A percentile compares a stretch with the other conserved stretches of the same genome.
Evolutionary conservation across 2,113 vertebrate species (phyloP).

Genomic region (Hydropotes inermis): DNA sequence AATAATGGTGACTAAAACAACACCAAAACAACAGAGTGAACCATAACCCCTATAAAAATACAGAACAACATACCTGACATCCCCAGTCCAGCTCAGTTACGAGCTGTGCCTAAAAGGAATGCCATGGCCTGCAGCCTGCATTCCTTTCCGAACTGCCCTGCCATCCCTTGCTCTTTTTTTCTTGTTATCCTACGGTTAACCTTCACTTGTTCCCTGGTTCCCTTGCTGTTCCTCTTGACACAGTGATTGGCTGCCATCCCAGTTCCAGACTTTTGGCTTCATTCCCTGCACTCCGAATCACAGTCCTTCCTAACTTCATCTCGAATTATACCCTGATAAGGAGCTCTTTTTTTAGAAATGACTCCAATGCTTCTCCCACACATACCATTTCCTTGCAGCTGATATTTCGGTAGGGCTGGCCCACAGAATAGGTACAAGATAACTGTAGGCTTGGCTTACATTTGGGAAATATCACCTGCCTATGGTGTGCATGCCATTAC

Average conservation of each 20-base stretch:
- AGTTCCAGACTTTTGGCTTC: neutral
- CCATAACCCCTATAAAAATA: neutral
- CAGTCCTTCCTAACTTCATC: neutral
- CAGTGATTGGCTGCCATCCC: neutral
- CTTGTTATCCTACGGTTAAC: neutral
- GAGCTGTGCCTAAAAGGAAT: neutral
- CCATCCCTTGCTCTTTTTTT: neutral
- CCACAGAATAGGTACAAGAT: neutral
- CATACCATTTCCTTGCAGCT: neutral
- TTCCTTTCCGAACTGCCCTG: neutral
- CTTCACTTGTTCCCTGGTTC: neutral
- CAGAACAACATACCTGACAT: neutral
- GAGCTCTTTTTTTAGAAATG: neutral
- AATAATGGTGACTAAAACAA: neutral
- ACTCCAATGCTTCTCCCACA: neutral
- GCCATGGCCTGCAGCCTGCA: neutral
- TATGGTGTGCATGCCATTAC: accelerated
- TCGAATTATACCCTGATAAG: neutral
- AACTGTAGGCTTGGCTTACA: neutral
- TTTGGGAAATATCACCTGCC: neutral
- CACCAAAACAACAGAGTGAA: neutral
- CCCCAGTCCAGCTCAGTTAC: neutral
- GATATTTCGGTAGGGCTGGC: neutral
- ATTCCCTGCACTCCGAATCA: neutral
- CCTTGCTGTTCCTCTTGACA: neutral